Conservation (phyloP, 2,888 invertebrate genomes). For the Eremobia ochroleuca region DNA sequence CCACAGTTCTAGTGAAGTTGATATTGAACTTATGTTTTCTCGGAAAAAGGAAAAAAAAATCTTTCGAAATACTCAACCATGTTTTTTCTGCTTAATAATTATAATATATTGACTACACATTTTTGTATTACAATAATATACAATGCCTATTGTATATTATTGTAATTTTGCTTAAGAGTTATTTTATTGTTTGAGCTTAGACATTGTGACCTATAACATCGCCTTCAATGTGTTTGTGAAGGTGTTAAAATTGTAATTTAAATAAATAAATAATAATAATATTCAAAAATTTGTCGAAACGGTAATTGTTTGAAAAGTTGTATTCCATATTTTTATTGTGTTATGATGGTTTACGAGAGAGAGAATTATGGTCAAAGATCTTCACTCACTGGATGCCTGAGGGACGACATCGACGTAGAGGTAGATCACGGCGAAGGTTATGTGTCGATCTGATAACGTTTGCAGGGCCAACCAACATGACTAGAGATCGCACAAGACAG, state of each 20-base stretch:
- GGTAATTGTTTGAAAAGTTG: background rate
- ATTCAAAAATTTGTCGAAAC: background rate
- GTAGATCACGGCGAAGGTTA: background rate
- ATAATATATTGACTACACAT: background rate
- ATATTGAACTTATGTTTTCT: background rate
- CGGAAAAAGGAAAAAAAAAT: background rate
- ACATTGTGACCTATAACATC: background rate
- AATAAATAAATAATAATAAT: background rate
- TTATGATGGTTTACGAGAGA: background rate
- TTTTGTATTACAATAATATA: background rate
- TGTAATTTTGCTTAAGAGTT: background rate
- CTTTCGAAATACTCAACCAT: background rate
- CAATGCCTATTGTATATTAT: background rate
- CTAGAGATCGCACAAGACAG: background rate
- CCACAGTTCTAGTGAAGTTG: background rate
- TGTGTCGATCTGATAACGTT: background rate
- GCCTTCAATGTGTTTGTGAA: background rate
- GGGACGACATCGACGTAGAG: background rate
- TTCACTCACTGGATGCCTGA: background rate
- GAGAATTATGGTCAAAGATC: background rate
- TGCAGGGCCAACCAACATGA: background rate
- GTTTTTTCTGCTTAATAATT: background rate
- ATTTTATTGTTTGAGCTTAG: background rate
- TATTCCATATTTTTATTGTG: background rate
- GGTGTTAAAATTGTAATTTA: conserved; percentile 1